Evolutionary conservation across 2,797 vertebrate species (phyloP).

Genomic region (Melanotaenia parkinsoni): DNA sequence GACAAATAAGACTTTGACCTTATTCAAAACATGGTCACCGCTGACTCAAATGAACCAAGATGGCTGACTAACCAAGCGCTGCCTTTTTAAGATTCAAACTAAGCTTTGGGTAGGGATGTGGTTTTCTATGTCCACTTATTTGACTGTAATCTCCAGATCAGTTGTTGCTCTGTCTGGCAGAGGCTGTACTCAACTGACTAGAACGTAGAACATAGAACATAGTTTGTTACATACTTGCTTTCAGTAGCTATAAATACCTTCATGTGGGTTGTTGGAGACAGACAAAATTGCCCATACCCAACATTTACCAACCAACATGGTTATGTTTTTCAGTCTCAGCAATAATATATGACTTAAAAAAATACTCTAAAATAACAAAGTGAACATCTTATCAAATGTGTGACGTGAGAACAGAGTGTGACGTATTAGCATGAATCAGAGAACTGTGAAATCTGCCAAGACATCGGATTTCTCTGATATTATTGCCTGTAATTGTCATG

Average conservation of each 20-base stretch:
- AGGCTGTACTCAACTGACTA: no score
- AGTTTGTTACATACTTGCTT: background rate
- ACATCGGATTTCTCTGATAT: no score
- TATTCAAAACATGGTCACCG: background rate
- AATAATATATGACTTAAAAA: background rate
- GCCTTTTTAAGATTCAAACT: background rate
- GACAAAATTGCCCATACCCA: no score
- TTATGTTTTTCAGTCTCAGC: background rate
- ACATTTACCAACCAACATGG: background rate
- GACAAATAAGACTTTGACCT: background rate
- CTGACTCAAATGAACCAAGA: background rate
- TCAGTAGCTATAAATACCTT: background rate
- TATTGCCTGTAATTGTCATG: no score
- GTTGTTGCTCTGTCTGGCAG: background rate
- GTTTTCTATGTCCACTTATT: background rate
- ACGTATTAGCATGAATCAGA: no score
- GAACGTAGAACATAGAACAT: no score
- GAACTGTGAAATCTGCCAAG: no score
- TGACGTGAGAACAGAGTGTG: no score
- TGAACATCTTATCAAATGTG: no score
- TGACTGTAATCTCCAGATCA: background rate
- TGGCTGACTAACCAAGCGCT: background rate
- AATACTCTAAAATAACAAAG: no score
- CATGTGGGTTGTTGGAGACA: background rate
- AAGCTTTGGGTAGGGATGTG: background rate